These are phyloP conservation scores for Silurus asotus DNA, from an alignment of 2,113 vertebrate genomes.

Conservation along the genomic window DNA sequence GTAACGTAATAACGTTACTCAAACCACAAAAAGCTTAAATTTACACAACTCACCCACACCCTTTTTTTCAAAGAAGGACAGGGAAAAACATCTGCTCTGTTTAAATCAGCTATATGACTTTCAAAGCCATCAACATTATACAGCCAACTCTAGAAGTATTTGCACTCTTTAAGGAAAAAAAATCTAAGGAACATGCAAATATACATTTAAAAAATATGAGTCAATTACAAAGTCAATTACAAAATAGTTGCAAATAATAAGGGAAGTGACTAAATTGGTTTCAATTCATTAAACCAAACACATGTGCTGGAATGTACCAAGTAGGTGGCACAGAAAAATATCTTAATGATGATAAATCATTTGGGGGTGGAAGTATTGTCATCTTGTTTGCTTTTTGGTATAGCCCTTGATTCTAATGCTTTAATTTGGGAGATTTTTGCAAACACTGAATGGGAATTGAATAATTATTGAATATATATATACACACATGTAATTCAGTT, in stretches of 20 bases:
- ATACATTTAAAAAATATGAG: background rate
- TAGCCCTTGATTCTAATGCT: background rate
- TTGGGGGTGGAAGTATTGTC: background rate
- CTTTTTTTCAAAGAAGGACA: slow-evolving; percentile 16
- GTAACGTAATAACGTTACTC: slow-evolving; percentile 6
- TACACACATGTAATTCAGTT: too few species aligned
- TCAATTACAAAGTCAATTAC: background rate
- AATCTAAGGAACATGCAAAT: background rate
- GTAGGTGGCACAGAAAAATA: background rate
- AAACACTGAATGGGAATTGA: background rate
- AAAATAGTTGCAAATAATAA: background rate
- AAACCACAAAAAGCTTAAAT: background rate
- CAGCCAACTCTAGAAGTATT: background rate
- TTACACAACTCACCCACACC: background rate
- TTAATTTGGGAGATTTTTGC: background rate
- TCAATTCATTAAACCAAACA: background rate
- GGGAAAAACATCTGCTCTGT: background rate
- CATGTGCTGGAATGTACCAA: background rate
- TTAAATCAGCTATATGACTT: background rate
- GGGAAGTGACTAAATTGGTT: background rate
- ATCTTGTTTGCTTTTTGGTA: background rate
- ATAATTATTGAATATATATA: background rate
- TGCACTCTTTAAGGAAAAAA: background rate
- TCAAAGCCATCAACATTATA: slow-evolving; percentile 1
- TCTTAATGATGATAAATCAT: background rate